phyloP scores from a whole-genome alignment of 2,113 vertebrate genomes.

The Stegostoma tigrinum region DNA sequence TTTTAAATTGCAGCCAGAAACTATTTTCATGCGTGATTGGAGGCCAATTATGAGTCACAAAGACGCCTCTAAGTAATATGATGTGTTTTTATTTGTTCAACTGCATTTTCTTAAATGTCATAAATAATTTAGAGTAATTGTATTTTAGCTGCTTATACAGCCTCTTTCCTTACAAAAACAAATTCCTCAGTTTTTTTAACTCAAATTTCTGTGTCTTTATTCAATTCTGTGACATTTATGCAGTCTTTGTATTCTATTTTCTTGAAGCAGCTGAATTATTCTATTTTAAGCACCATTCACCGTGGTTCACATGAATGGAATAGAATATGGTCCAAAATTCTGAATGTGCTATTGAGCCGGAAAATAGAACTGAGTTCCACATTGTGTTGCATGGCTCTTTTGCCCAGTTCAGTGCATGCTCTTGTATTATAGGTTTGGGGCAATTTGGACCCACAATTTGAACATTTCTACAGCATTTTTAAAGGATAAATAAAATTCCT shows the following conservation, averaged over 20 bases:
- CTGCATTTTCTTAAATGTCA: neutral
- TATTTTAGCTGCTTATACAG: neutral
- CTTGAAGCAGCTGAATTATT: neutral
- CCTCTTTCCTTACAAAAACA: neutral
- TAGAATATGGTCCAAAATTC: neutral
- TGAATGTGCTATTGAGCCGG: neutral
- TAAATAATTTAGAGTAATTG: neutral
- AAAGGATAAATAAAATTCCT: neutral
- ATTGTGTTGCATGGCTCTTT: neutral
- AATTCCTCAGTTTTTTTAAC: neutral
- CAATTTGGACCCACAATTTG: neutral
- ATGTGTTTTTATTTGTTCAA: neutral
- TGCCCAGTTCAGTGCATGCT: neutral
- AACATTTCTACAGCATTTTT: neutral
- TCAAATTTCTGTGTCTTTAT: neutral
- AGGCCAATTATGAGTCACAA: neutral
- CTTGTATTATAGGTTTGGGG: neutral
- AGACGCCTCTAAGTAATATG: neutral
- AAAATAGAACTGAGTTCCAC: neutral
- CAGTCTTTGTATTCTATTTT: neutral
- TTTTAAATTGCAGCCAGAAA: neutral
- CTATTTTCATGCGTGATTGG: neutral
- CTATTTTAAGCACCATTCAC: neutral
- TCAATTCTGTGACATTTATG: neutral
- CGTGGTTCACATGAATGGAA: neutral